These are phyloP conservation scores for Nibea albiflora DNA, from an alignment of 2,113 vertebrate genomes.

Conservation along the genomic window DNA sequence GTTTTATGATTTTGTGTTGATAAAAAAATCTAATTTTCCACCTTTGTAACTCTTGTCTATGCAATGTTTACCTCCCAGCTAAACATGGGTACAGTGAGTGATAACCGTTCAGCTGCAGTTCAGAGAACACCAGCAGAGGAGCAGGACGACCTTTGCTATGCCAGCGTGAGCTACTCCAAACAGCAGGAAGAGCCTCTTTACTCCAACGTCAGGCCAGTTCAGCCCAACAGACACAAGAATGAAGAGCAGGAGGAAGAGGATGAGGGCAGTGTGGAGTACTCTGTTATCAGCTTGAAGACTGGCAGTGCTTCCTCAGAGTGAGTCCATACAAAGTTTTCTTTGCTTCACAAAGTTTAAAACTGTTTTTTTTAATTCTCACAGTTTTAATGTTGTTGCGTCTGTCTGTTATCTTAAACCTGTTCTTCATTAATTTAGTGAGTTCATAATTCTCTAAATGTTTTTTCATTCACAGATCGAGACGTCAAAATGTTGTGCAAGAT, in stretches of 20 bases:
- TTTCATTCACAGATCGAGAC: background rate
- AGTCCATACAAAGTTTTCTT: background rate
- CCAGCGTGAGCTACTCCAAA: no score
- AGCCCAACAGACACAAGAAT: no score
- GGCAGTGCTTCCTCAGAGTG: background rate
- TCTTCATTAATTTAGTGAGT: background rate
- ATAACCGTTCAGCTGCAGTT: no score
- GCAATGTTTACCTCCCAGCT: background rate
- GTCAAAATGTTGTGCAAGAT: background rate
- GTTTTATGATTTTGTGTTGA: no score
- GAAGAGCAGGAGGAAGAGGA: background rate
- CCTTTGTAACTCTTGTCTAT: background rate
- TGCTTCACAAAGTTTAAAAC: background rate
- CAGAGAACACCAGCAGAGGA: no score
- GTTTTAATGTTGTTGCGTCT: no score
- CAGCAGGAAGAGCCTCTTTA: no score
- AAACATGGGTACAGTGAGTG: background rate
- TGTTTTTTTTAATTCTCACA: background rate
- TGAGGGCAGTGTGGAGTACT: slow-evolving; percentile 11
- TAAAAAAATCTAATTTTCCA: no score
- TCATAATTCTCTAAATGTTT: background rate
- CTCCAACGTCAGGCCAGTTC: no score
- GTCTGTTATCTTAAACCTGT: background rate
- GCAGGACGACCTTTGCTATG: no score
- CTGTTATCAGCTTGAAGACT: background rate